A percentile compares a stretch with the other conserved stretches of the same genome.
Evolutionary conservation across 2,797 vertebrate species (phyloP).

Genomic region (Rhinoraja longicauda): DNA sequence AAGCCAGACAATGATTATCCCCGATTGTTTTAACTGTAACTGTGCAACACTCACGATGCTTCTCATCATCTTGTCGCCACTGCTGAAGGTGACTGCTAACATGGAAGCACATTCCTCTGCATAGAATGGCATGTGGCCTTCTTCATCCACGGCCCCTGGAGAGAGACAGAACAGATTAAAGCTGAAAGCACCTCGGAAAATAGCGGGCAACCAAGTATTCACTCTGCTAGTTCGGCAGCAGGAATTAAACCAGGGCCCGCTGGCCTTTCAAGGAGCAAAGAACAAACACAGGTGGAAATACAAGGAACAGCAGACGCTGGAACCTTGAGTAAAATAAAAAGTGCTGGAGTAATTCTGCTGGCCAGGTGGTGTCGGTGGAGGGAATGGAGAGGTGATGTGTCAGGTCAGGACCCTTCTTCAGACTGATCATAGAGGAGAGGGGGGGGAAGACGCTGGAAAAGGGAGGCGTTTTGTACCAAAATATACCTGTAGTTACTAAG

Average conservation of each 20-base stretch:
- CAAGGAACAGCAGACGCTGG: no score
- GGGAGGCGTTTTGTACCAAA: no score
- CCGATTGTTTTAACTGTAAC: not conserved
- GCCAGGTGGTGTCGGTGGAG: no score
- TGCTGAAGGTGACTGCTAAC: conserved; percentile 94
- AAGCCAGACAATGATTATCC: not conserved
- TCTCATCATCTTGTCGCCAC: conserved; percentile 72
- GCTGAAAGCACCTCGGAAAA: not conserved
- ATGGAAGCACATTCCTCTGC: conserved; percentile 93
- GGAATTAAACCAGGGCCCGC: not conserved
- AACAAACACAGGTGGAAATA: no score
- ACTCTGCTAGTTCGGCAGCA: not conserved
- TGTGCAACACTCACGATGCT: conserved; percentile 77
- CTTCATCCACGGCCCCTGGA: conserved; percentile 86
- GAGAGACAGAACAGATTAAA: accelerated
- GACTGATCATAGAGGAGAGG: no score
- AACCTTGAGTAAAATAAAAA: no score
- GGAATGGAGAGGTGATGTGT: no score
- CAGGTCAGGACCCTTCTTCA: no score
- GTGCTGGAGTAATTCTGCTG: no score
- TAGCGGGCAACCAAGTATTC: no score
- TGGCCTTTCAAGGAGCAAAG: not conserved
- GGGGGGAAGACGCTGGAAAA: no score
- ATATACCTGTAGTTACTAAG: no score
- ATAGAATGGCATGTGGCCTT: conserved; percentile 85